Base-by-base conservation (phyloP, 1,140 invertebrate genomes). In the Bradynema listronoti region DNA sequence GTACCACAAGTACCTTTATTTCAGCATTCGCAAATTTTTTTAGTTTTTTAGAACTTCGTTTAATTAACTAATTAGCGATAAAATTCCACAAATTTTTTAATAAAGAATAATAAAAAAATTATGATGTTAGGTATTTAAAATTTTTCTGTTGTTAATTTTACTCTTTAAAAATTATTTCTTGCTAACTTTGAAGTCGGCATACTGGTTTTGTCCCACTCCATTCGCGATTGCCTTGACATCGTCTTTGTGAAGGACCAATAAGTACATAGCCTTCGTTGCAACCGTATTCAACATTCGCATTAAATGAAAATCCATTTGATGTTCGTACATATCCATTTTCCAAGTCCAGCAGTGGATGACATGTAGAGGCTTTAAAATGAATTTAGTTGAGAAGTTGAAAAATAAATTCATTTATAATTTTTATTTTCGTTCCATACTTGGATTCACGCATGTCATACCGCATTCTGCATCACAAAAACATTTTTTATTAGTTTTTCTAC, bases 381-480 rank as follows among this genome's bases (percentile, higher is more conserved):
- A 7, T 5, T 50, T 22, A 24, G 9, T 11, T 14, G 29, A 2
- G 24, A 25, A 54, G 25, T 50, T 16, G 14, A 11, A 4, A 53
- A 53, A 36, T 53, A 0, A 33, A 50, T 32, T 1, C 24, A 32
- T 46, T 19, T 29, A 50, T 22, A 51, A 1, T 39, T 16, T 30
- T 30, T 29, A 6, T 24, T 22, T 42, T 36, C 24, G 36, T 30
- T 11, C 33, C 41, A 25, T 19, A 85, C 84, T 84, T 45, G 90
- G 90, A 81, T 94, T 93, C 59, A 97, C 91, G 80, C 93, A 97
- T 16, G 89, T 92, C 84, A 91, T 87, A 24, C 92, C 93, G 77
- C 93, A 97, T 2, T 87, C 84, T 33, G 91, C 92, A 76, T 97
- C 93, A 78, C 93, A 97, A 45, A 93, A 82, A 77, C 93, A 97